These are phyloP conservation scores for Drosophila stalkeri DNA, from an alignment of 2,888 invertebrate genomes.

Conservation along the genomic window DNA sequence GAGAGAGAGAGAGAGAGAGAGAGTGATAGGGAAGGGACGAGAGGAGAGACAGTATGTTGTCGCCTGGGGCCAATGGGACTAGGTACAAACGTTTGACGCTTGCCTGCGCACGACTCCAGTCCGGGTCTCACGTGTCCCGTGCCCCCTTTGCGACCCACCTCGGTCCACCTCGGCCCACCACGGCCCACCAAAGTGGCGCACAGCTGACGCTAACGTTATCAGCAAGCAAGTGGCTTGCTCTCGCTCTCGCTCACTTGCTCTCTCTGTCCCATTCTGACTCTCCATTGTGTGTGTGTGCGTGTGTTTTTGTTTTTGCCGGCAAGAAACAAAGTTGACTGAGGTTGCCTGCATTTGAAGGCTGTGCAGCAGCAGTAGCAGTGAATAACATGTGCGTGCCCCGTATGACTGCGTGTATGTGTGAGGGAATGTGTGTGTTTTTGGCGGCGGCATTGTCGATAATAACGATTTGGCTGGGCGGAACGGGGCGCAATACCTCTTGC, in stretches of 20 bases:
- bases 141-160: slow-evolving; percentile 4
- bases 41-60: slow-evolving; percentile 33
- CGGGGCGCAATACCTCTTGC: slow-evolving; percentile 43
- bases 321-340: slow-evolving; percentile 80
- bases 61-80: slow-evolving; percentile 56
- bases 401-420: slow-evolving; percentile 20
- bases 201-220: slow-evolving; percentile 80
- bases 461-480: slow-evolving; percentile 62
- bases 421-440: slow-evolving; percentile 68
- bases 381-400: slow-evolving; percentile 52
- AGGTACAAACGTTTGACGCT: slow-evolving; percentile 79
- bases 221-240: slow-evolving; percentile 57
- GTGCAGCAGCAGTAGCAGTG: slow-evolving; percentile 62
- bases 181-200: slow-evolving; percentile 62
- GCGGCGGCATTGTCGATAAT: slow-evolving; percentile 79
- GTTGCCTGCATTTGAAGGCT: slow-evolving; percentile 81
- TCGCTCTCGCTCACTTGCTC: slow-evolving; percentile 14
- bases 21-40: neutral
- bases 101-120: slow-evolving; percentile 68
- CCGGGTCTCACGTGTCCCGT: slow-evolving; percentile 68
- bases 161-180: slow-evolving; percentile 9
- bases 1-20: neutral
- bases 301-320: slow-evolving; percentile 78
- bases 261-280: neutral
- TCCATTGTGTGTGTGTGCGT: neutral